Evolutionary conservation across 2,888 invertebrate species (phyloP).

Genomic region (Papilio gigon): DNA sequence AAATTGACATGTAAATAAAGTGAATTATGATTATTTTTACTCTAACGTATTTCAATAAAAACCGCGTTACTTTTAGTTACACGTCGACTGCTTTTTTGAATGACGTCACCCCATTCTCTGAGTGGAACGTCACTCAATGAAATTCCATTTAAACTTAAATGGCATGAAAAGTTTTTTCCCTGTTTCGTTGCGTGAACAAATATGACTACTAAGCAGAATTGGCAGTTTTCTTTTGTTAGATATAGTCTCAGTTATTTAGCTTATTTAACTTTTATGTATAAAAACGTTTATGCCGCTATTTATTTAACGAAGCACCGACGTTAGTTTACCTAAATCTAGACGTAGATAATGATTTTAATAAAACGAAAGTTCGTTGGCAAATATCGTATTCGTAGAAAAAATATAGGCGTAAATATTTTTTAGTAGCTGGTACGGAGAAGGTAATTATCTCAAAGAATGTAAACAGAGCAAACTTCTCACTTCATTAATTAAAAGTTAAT

Average conservation of each 20-base stretch:
- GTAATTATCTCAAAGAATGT: conserved; percentile 46
- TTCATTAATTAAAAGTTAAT: conserved; percentile 65
- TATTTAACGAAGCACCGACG: too few species aligned
- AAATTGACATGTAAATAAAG: conserved; percentile 17
- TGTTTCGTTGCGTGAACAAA: too few species aligned
- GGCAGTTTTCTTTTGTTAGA: too few species aligned
- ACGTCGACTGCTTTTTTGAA: conserved; percentile 29
- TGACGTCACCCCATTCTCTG: conserved; percentile 12
- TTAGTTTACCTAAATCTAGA: too few species aligned
- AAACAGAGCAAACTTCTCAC: conserved; percentile 48
- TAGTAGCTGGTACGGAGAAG: conserved; percentile 42
- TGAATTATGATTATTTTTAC: conserved; percentile 12
- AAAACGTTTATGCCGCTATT: too few species aligned
- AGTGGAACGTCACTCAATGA: conserved; percentile 30
- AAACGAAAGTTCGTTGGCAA: too few species aligned
- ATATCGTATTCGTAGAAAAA: too few species aligned
- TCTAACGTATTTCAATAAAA: conserved; percentile 26
- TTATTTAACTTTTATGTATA: too few species aligned
- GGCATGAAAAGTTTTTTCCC: neutral
- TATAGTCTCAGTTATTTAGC: too few species aligned
- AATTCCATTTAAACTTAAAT: conserved; percentile 29
- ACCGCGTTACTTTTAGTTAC: conserved; percentile 32
- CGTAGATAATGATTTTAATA: too few species aligned
- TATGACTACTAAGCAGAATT: too few species aligned
- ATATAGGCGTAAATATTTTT: neutral